phyloP scores from a whole-genome alignment of 2,797 vertebrate species.

The Acipenser oxyrinchus region DNA sequence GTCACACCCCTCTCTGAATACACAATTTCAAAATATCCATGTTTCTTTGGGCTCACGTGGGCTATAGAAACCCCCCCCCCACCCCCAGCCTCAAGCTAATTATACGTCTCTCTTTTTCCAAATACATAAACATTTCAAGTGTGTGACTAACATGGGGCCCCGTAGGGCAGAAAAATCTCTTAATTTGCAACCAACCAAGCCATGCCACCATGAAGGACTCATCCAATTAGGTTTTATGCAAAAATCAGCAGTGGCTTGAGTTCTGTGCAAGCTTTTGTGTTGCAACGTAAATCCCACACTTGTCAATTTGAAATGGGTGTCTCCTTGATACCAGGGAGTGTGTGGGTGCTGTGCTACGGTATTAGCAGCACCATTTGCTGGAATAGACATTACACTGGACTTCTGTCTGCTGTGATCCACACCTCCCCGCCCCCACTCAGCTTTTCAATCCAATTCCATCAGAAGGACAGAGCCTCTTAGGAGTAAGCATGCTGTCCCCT shows the following conservation, averaged over 20 bases:
- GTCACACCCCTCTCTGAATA: no score
- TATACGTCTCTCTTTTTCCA: no score
- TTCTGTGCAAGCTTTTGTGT: not conserved
- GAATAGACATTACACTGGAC: no score
- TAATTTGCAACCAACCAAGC: not conserved
- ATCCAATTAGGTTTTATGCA: not conserved
- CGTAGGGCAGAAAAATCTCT: not conserved
- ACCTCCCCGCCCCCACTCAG: slow-evolving; percentile 40
- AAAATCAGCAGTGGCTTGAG: not conserved
- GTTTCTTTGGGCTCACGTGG: no score
- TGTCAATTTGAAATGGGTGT: slow-evolving; percentile 6
- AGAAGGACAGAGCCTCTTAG: slow-evolving; percentile 26
- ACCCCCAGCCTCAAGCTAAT: no score
- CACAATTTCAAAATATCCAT: no score
- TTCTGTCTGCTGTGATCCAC: no score
- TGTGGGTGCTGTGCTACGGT: not conserved
- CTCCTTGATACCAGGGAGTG: not conserved
- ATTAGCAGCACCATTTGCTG: not conserved
- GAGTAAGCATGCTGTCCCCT: slow-evolving; percentile 45
- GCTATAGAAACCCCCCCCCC: not conserved
- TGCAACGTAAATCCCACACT: slow-evolving; percentile 1
- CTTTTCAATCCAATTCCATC: slow-evolving; percentile 47
- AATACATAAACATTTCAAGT: not conserved
- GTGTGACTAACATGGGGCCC: not conserved
- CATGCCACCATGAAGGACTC: slow-evolving; percentile 2